phyloP scores from a whole-genome alignment of 2,888 invertebrate species.

The Subacronicta megacephala region DNA sequence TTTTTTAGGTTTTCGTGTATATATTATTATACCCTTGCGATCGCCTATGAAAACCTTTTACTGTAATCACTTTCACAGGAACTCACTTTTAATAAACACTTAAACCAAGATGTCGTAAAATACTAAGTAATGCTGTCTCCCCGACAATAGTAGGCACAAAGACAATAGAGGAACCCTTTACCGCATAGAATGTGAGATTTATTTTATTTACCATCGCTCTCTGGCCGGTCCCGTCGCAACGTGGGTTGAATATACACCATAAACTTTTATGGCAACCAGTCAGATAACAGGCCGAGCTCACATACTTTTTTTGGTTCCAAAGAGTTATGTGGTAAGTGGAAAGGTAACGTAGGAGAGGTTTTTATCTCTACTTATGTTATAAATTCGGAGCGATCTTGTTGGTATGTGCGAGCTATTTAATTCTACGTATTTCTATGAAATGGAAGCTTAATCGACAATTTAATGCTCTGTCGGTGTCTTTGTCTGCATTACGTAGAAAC shows the following conservation, averaged over 20 bases:
- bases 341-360: conserved; percentile 16
- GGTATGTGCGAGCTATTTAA: background rate
- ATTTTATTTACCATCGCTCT: conserved; percentile 65
- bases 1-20: too few species aligned
- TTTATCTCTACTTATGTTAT: conserved; percentile 18
- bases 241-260: conserved; percentile 72
- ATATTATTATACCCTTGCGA: too few species aligned
- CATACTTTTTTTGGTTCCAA: conserved; percentile 61
- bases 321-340: conserved; percentile 51
- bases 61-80: background rate
- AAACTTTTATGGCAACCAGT: conserved; percentile 74
- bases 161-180: conserved; percentile 67
- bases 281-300: conserved; percentile 64
- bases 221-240: conserved; percentile 51
- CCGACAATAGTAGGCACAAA: conserved; percentile 30
- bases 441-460: background rate
- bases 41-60: too few species aligned
- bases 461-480: too few species aligned
- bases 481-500: too few species aligned
- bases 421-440: background rate
- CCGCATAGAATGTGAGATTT: conserved; percentile 68
- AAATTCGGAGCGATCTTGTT: background rate
- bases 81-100: conserved; percentile 19
- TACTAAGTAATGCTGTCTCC: conserved; percentile 25
- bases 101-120: conserved; percentile 15